Conservation (phyloP, 2,113 vertebrate genomes). For the Takifugu bimaculatus region DNA sequence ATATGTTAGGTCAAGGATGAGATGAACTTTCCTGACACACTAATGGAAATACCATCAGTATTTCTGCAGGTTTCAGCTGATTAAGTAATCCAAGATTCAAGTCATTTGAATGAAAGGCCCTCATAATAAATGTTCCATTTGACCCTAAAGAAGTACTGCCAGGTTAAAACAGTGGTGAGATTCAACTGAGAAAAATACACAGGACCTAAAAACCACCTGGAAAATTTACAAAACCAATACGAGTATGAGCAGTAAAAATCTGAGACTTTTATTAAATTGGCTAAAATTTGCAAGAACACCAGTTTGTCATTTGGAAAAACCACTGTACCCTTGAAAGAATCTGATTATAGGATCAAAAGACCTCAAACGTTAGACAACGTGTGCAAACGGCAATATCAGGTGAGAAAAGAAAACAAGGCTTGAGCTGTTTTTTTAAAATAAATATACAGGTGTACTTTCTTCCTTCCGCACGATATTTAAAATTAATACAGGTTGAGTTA, state of each 20-base stretch:
- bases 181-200: too few relatives aligned
- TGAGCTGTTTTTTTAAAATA: conserved; percentile 48
- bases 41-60: conserved; percentile 3
- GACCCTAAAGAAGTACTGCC: not conserved
- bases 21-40: not conserved
- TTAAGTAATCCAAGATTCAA: conserved; percentile 1
- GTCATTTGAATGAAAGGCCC: not conserved
- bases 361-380: conserved; percentile 33
- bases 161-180: conserved; percentile 4
- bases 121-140: not conserved
- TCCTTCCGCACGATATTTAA: conserved; percentile 31
- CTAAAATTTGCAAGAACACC: conserved; percentile 34
- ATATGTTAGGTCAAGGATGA: too few relatives aligned
- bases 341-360: conserved; percentile 13
- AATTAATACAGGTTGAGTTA: conserved; percentile 11
- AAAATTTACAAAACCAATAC: not conserved
- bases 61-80: conserved; percentile 28
- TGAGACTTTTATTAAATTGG: conserved; percentile 24
- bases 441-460: conserved; percentile 50
- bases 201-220: conserved; percentile 1
- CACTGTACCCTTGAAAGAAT: conserved; percentile 15
- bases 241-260: conserved; percentile 1
- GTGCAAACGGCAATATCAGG: conserved; percentile 53
- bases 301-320: conserved; percentile 4
- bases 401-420: conserved; percentile 14